phyloP scores from a whole-genome alignment of 2,888 invertebrate genomes.

The Monochamus alternatus region DNA sequence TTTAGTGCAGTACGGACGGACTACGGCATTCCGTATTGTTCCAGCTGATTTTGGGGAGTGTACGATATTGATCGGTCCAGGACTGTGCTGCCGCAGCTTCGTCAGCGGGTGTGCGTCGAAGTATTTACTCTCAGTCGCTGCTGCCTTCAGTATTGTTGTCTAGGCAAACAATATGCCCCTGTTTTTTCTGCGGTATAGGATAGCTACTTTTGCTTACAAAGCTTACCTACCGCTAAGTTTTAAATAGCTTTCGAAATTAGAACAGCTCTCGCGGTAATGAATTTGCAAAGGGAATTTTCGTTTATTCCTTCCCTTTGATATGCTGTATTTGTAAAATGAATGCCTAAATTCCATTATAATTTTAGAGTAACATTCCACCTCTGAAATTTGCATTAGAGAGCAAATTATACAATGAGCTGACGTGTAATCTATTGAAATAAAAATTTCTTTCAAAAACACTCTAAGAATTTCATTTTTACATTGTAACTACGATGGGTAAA shows the following conservation, averaged over 20 bases:
- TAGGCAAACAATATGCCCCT: constrained; percentile 17
- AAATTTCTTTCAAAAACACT: no score
- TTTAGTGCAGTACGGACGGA: constrained; percentile 30
- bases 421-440: no score
- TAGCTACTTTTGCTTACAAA: constrained; percentile 23
- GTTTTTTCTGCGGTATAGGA: constrained; percentile 15
- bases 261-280: background rate
- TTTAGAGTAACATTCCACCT: no score
- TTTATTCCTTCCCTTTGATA: no score
- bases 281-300: no score
- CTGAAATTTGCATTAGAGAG: no score
- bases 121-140: constrained; percentile 49
- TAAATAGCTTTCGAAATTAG: background rate
- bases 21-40: constrained; percentile 55
- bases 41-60: constrained; percentile 62
- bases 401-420: no score
- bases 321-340: no score
- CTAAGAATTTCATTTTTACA: no score
- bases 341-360: no score
- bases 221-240: constrained; percentile 19
- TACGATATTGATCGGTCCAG: constrained; percentile 65
- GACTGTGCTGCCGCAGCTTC: constrained; percentile 64
- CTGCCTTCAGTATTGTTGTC: constrained; percentile 32
- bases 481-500: no score
- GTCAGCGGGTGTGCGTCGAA: constrained; percentile 62